Evolutionary conservation across 2,113 vertebrate genomes (phyloP), one percentile per base, ranked within the genome.

Genomic region (Callopanchax toddi): DNA sequence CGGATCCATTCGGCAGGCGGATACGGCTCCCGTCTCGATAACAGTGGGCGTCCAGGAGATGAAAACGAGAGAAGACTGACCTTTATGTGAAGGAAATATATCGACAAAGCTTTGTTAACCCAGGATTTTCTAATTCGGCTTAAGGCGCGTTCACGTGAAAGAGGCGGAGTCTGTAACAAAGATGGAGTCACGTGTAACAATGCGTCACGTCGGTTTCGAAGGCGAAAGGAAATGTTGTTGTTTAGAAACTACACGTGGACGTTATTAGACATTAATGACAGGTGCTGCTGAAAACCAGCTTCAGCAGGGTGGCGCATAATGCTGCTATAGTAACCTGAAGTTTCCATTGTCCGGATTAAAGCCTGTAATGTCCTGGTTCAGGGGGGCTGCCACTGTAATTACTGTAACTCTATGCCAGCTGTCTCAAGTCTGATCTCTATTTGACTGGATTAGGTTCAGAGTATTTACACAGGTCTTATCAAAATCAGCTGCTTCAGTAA

Each of bases 41-140:
- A 25, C 22, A 18, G 6, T 23, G 9, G 3, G 0, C 4, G 16
- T 12, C 11, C 6, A 17, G n/a, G 42, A 46, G 39, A 46, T 5
- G 54, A 42, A 22, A 37, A 9, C 26, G 3, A 5, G 3, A 2
- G 1, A 5, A 6, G 9, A 18, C 43, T 0, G 21, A 36, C 1
- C 61, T 42, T 11, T 11, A 50, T 37, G 15, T 55, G 32, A 16
- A 51, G 22, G 59, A 42, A 6, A 26, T 26, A 49, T 26, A 57
- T 63, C 70, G 17, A 26, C 36, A 48, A 10, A 63, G 85, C 85
- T 89, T 84, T 87, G 85, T 89, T 84, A 89, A 86, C 87, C 87
- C 82, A 9, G 83, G 74, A 85, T 89, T 89, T 87, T 81, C 77
- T 84, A 84, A 89, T 82, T 89, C 85, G 77, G 83, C 67, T 87